phyloP scores from a whole-genome alignment of 2,797 vertebrate genomes.

The Onychomys torridus region DNA sequence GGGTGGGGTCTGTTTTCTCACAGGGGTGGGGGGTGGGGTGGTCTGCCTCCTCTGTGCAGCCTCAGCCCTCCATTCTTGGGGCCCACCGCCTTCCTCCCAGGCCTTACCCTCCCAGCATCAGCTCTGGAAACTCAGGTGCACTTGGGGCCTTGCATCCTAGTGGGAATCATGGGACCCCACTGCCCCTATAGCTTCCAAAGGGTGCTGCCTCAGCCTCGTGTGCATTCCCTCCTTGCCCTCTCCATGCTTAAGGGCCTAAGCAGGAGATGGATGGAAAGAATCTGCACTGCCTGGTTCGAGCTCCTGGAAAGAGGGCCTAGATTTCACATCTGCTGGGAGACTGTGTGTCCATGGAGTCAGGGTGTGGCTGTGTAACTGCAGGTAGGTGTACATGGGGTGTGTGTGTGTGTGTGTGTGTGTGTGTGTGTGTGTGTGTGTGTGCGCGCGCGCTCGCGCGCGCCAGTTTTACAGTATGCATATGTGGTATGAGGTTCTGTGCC shows the following conservation, averaged over 20 bases:
- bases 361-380: background rate
- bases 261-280: background rate
- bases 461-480: background rate
- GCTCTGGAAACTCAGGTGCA: background rate
- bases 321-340: background rate
- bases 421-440: background rate
- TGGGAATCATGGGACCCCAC: background rate
- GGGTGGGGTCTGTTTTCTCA: background rate
- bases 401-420: rapidly evolving
- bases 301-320: background rate
- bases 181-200: background rate
- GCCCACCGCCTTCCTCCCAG: background rate
- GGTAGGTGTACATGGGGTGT: no score
- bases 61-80: background rate
- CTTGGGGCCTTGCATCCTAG: background rate
- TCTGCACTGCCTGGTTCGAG: background rate
- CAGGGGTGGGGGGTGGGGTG: no score
- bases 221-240: background rate
- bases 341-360: background rate
- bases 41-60: background rate
- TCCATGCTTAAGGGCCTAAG: background rate
- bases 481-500: background rate
- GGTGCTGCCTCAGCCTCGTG: background rate
- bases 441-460: background rate
- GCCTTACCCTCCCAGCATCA: background rate